Percentiles rank a stretch among this genome's conserved stretches.
Conservation (phyloP, 2,113 vertebrate species). For the Macrotis lagotis region DNA sequence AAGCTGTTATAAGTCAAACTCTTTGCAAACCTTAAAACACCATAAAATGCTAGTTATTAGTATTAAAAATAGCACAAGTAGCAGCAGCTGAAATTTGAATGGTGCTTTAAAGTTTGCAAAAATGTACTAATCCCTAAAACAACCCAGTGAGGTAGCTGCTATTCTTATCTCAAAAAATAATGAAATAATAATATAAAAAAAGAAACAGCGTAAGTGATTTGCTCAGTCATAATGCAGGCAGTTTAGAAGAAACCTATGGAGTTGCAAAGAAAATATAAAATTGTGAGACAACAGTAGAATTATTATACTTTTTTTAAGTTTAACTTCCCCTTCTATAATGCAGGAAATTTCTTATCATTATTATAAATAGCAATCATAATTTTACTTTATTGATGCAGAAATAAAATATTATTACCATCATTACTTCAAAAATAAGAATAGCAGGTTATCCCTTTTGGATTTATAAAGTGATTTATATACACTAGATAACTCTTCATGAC, state of each 20-base stretch:
- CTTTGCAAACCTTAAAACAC: not conserved
- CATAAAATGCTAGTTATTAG: not conserved
- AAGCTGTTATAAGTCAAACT: not conserved
- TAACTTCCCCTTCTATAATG: not conserved
- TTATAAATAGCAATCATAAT: too few relatives aligned
- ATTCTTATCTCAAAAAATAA: not conserved
- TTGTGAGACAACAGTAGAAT: not conserved
- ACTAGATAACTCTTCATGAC: not conserved
- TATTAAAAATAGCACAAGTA: not conserved
- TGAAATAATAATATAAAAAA: not conserved
- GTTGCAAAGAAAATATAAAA: not conserved
- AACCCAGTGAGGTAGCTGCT: not conserved
- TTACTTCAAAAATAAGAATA: too few relatives aligned
- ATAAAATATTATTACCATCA: not conserved
- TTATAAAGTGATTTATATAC: not conserved
- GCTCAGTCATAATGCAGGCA: not conserved
- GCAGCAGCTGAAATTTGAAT: not conserved
- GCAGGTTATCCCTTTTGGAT: not conserved
- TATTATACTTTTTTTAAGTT: not conserved
- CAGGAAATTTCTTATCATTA: not conserved
- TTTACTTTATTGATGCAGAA: too few relatives aligned
- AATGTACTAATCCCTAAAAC: not conserved
- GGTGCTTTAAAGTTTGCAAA: not conserved
- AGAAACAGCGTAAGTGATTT: not conserved
- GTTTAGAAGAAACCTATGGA: not conserved